Conservation (phyloP, 2,888 invertebrate genomes). For the Campaea margaritaria region DNA sequence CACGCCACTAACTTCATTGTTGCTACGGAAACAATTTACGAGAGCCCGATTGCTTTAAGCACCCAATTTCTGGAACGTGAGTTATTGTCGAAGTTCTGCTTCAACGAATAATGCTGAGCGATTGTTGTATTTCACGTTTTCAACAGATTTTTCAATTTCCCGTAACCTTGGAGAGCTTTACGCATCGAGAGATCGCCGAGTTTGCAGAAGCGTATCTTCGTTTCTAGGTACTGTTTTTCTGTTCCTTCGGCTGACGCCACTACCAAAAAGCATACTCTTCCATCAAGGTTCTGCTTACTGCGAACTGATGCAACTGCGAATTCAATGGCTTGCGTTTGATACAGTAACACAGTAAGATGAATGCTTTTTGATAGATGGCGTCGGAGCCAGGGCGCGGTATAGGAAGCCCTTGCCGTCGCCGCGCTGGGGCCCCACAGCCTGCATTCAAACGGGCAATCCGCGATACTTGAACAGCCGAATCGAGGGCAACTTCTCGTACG, state of each 20-base stretch:
- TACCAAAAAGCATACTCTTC: slow-evolving; percentile 68
- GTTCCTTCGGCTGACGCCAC: slow-evolving; percentile 39
- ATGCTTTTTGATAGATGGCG: slow-evolving; percentile 77
- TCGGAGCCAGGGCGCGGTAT: slow-evolving; percentile 33
- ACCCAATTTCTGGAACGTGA: slow-evolving; percentile 26
- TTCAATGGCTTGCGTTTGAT: slow-evolving; percentile 71
- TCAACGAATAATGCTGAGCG: slow-evolving; percentile 20
- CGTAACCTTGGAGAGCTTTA: not conserved
- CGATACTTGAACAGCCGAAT: too few relatives aligned
- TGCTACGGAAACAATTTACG: slow-evolving; percentile 23
- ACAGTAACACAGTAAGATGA: slow-evolving; percentile 60
- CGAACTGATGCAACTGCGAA: slow-evolving; percentile 72
- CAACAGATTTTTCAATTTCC: slow-evolving; percentile 1
- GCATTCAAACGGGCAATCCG: not conserved
- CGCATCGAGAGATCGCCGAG: too few relatives aligned
- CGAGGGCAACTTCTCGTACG: too few relatives aligned
- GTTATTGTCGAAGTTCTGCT: slow-evolving; percentile 23
- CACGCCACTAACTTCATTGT: slow-evolving; percentile 22
- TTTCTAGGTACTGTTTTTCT: not conserved
- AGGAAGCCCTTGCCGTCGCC: not conserved
- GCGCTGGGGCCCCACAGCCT: not conserved
- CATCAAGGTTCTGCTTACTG: slow-evolving; percentile 49
- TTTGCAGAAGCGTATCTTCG: too few relatives aligned
- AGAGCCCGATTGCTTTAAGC: slow-evolving; percentile 23
- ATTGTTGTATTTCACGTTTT: not conserved